A percentile compares a stretch with the other conserved stretches of the same genome.
Evolutionary conservation across 2,888 invertebrate genomes (phyloP).

Genomic region (Geophilus truncorum): DNA sequence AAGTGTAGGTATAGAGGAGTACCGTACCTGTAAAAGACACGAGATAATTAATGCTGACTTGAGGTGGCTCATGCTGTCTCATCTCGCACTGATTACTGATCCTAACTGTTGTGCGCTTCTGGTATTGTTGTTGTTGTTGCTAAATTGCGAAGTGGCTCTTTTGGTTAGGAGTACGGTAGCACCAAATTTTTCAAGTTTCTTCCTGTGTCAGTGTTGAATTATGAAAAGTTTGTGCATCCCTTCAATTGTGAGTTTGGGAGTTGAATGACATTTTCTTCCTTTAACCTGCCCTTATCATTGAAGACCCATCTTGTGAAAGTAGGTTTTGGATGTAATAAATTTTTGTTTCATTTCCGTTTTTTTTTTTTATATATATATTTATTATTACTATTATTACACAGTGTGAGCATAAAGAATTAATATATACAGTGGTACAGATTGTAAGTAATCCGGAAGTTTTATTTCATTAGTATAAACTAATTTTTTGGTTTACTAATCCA

Average conservation of each 20-base stretch:
- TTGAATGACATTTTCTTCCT: constrained; percentile 21
- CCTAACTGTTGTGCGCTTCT: not conserved
- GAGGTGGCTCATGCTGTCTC: not conserved
- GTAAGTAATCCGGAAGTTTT: too few species aligned
- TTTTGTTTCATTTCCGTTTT: not conserved
- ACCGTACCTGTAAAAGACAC: not conserved
- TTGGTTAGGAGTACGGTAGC: not conserved
- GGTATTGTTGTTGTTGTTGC: not conserved
- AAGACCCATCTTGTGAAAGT: not conserved
- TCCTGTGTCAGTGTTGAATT: not conserved
- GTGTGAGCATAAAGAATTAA: too few species aligned
- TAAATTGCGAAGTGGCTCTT: not conserved
- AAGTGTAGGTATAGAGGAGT: not conserved
- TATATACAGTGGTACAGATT: too few species aligned
- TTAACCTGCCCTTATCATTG: not conserved
- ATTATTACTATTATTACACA: not conserved
- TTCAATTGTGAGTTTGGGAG: not conserved
- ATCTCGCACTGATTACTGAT: not conserved
- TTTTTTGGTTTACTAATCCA: too few species aligned
- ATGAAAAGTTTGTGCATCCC: not conserved
- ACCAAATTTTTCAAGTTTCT: not conserved
- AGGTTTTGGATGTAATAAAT: not conserved
- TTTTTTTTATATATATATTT: not conserved
- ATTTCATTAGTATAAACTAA: too few species aligned
- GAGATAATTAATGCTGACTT: not conserved